Evolutionary conservation across 2,113 vertebrate species (phyloP).

Genomic region (Phalacrocorax aristotelis): DNA sequence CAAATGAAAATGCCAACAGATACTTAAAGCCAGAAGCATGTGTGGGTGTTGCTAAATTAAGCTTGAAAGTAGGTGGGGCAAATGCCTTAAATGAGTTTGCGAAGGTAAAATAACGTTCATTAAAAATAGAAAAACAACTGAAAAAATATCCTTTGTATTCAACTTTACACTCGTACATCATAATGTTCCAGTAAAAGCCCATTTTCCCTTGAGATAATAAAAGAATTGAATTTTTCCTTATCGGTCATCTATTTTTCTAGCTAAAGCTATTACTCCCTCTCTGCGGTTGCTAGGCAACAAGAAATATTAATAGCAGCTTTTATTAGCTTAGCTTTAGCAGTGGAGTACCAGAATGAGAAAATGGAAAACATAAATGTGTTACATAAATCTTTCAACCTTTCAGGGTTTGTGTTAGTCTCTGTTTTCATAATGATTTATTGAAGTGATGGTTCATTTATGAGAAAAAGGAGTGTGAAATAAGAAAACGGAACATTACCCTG

Average conservation of each 20-base stretch:
- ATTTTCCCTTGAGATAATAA: slow-evolving; percentile 99
- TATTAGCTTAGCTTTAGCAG: slow-evolving; percentile 99
- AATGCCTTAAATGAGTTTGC: slow-evolving; percentile 69
- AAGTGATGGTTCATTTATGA: slow-evolving; percentile 99
- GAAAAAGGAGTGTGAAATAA: slow-evolving; percentile 93
- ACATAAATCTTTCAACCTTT: slow-evolving; percentile 99
- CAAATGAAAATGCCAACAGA: slow-evolving; percentile 62
- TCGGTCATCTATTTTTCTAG: slow-evolving; percentile 99
- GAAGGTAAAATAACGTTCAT: slow-evolving; percentile 79
- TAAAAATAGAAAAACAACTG: slow-evolving; percentile 82
- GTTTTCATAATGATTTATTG: slow-evolving; percentile 99
- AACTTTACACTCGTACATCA: slow-evolving; percentile 94
- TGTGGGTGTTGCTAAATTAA: slow-evolving; percentile 76
- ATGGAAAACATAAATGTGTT: slow-evolving; percentile 99
- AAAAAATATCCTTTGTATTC: slow-evolving; percentile 80
- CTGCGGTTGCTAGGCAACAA: slow-evolving; percentile 98
- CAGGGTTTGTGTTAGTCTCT: slow-evolving; percentile 94
- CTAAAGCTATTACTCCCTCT: slow-evolving; percentile 99
- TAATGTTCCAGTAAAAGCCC: slow-evolving; percentile 96
- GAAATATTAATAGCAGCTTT: slow-evolving; percentile 99
- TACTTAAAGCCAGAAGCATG: slow-evolving; percentile 55
- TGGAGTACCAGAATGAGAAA: slow-evolving; percentile 99
- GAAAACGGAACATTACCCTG: slow-evolving; percentile 98
- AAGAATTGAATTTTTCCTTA: slow-evolving; percentile 99
- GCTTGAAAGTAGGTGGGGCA: slow-evolving; percentile 60